Evolutionary conservation across 1,140 invertebrate species (phyloP).

Genomic region (Phortica variegata): DNA sequence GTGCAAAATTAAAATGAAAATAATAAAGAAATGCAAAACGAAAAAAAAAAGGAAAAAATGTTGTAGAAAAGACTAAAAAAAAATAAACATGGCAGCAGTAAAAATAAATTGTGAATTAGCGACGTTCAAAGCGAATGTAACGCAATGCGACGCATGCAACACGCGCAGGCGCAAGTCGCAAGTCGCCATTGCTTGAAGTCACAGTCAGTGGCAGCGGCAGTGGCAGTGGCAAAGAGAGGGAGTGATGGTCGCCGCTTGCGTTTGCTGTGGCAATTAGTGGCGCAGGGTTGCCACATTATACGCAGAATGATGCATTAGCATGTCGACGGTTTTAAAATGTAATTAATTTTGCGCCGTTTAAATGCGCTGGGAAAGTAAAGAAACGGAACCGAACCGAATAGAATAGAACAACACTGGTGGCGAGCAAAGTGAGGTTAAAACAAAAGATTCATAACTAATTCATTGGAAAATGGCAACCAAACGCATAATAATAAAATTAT

Average conservation of each 20-base stretch:
- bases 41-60: constrained; percentile 11
- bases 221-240: too few relatives aligned
- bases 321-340: constrained; percentile 29
- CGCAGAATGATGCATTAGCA: constrained; percentile 11
- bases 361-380: too few relatives aligned
- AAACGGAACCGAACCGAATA: too few relatives aligned
- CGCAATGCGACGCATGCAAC: constrained; percentile 16
- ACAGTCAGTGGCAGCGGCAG: too few relatives aligned
- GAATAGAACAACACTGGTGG: constrained; percentile 7
- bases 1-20: constrained; percentile 22
- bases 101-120: background rate
- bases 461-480: background rate
- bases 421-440: constrained; percentile 4
- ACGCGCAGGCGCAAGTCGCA: constrained; percentile 8
- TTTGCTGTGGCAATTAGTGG: constrained; percentile 29
- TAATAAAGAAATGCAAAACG: constrained; percentile 10
- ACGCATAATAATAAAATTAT: too few relatives aligned
- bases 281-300: constrained; percentile 16
- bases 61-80: constrained; percentile 10
- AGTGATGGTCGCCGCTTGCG: constrained; percentile 3
- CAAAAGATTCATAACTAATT: background rate
- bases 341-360: too few relatives aligned
- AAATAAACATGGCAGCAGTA: constrained; percentile 2
- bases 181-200: too few relatives aligned
- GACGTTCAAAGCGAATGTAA: constrained; percentile 30